Conservation (phyloP, 1,140 invertebrate genomes). For the Gryllus bimaculatus region DNA sequence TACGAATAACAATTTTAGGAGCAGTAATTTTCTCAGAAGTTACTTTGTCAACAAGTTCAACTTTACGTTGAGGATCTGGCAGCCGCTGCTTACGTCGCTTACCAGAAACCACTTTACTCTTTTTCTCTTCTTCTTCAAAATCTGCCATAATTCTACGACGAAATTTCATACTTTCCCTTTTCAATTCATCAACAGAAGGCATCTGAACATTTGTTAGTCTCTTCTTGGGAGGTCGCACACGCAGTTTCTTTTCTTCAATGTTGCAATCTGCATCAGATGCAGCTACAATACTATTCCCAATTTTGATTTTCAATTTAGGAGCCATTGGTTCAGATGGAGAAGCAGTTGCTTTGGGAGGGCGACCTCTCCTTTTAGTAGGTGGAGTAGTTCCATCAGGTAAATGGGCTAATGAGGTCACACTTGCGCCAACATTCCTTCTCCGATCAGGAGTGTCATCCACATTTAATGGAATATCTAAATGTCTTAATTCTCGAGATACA, state of each 20-base stretch:
- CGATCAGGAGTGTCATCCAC: conserved; percentile 37
- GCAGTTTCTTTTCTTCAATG: conserved; percentile 32
- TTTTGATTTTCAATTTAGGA: conserved; percentile 77
- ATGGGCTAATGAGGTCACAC: conserved; percentile 27
- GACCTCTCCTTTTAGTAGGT: conserved; percentile 24
- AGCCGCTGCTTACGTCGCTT: conserved; percentile 29
- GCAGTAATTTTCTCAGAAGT: conserved; percentile 15
- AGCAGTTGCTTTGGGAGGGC: conserved; percentile 22
- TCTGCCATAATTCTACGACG: conserved; percentile 72
- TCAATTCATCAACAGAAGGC: conserved; percentile 64
- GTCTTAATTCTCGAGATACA: conserved; percentile 45
- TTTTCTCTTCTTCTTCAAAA: conserved; percentile 59
- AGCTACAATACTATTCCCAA: conserved; percentile 44
- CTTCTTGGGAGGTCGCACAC: conserved; percentile 71
- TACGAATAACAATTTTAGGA: conserved; percentile 29
- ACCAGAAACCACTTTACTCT: conserved; percentile 36
- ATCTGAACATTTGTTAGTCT: conserved; percentile 51
- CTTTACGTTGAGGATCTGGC: conserved; percentile 38
- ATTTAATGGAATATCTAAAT: conserved; percentile 38
- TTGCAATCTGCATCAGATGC: conserved; percentile 19
- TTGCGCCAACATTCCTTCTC: conserved; percentile 36
- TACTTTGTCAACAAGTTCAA: conserved; percentile 45
- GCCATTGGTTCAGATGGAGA: conserved; percentile 27
- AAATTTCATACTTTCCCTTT: conserved; percentile 78
- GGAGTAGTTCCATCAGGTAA: conserved; percentile 6